Evolutionary conservation across 2,888 invertebrate species (phyloP).

Genomic region (Dascillus cervinus): DNA sequence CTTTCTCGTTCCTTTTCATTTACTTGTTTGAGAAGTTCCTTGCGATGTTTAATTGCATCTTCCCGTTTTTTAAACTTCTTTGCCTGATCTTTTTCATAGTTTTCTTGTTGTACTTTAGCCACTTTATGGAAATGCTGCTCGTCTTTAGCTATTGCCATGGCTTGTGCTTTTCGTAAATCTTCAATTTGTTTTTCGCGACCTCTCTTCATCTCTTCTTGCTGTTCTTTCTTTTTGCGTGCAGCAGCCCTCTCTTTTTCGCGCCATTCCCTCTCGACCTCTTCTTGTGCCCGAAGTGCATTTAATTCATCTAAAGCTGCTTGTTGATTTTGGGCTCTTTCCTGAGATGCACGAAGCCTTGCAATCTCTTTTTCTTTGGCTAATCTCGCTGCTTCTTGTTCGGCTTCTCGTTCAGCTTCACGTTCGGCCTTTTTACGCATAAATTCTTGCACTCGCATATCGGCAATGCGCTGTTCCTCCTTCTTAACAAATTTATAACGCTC

Average conservation of each 20-base stretch:
- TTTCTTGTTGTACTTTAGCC: conserved; percentile 45
- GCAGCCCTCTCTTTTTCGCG: conserved; percentile 55
- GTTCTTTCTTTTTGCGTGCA: conserved; percentile 50
- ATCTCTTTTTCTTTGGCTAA: conserved; percentile 58
- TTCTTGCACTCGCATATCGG: conserved; percentile 53
- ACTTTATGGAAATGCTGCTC: conserved; percentile 36
- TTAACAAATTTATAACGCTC: conserved; percentile 55
- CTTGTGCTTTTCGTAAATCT: conserved; percentile 52
- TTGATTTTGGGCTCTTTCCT: conserved; percentile 49
- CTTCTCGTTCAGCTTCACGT: conserved; percentile 50
- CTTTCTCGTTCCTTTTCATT: conserved; percentile 61
- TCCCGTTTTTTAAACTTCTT: conserved; percentile 37
- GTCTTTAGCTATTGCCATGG: conserved; percentile 59
- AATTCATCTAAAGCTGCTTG: conserved; percentile 44
- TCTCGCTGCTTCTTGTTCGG: conserved; percentile 47
- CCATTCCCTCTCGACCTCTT: conserved; percentile 62
- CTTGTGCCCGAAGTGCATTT: conserved; percentile 46
- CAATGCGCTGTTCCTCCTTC: conserved; percentile 57
- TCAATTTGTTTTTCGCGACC: conserved; percentile 46
- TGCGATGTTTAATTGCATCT: conserved; percentile 49
- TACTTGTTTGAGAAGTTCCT: conserved; percentile 60
- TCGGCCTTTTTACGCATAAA: conserved; percentile 56
- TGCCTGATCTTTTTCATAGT: conserved; percentile 35
- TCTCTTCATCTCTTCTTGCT: conserved; percentile 42
- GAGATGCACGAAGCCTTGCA: conserved; percentile 42